phyloP scores from a whole-genome alignment of 2,797 vertebrate genomes.

The Syngnathus acus region DNA sequence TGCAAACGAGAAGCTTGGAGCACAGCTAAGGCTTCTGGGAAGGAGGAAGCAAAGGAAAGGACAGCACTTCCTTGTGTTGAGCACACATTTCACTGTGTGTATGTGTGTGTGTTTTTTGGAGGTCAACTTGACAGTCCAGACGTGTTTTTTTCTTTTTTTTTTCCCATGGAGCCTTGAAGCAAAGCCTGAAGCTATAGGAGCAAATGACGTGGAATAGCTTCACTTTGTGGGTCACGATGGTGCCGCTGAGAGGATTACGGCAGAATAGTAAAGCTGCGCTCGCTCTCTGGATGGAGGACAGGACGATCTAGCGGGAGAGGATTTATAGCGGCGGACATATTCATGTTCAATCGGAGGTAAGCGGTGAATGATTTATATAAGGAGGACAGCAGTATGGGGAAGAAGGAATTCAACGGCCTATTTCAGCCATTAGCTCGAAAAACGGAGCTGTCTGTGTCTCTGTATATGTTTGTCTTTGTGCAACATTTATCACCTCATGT shows the following conservation, averaged over 20 bases:
- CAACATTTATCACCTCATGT: constrained; percentile 15
- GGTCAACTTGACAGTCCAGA: constrained; percentile 22
- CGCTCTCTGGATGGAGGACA: constrained; percentile 20
- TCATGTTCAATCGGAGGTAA: constrained; percentile 28
- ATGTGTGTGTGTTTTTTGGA: constrained; percentile 18
- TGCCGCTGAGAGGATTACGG: constrained; percentile 35
- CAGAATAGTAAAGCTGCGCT: constrained; percentile 29
- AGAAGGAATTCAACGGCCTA: constrained; percentile 29
- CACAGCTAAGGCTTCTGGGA: constrained; percentile 5
- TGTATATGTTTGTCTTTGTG: neutral
- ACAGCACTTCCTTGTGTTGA: constrained; percentile 53
- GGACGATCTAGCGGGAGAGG: constrained; percentile 25
- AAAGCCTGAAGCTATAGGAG: constrained; percentile 6
- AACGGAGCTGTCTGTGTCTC: constrained; percentile 19
- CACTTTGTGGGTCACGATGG: constrained; percentile 33
- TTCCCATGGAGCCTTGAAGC: neutral
- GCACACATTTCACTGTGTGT: neutral
- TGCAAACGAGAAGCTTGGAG: constrained; percentile 35
- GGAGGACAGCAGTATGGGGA: neutral
- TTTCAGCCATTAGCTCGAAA: constrained; percentile 57
- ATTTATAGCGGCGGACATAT: constrained; percentile 20
- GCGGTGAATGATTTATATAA: constrained; percentile 1
- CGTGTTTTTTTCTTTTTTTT: neutral
- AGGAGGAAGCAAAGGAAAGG: constrained; percentile 13
- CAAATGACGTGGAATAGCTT: constrained; percentile 23